Percentiles rank a stretch among this genome's conserved stretches.
Conservation (phyloP, 2,113 vertebrate genomes). For the Microtus ochrogaster region DNA sequence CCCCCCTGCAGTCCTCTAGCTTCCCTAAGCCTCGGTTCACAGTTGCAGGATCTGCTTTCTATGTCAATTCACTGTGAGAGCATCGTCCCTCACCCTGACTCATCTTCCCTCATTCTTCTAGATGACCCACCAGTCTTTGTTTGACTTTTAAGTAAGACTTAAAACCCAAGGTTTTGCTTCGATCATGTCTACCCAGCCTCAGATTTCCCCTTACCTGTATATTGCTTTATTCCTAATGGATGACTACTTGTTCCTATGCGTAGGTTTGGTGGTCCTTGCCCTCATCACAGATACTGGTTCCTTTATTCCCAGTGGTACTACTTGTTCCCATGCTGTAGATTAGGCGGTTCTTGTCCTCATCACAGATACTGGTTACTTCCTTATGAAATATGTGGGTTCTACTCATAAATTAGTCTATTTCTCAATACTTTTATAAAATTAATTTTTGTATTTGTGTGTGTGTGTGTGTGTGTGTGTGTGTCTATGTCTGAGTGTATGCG, state of each 20-base stretch:
- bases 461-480: neutral
- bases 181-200: neutral
- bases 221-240: neutral
- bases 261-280: neutral
- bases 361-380: neutral
- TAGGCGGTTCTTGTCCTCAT: neutral
- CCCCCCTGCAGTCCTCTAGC: neutral
- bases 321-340: neutral
- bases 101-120: neutral
- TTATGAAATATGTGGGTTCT: neutral
- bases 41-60: neutral
- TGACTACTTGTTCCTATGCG: neutral
- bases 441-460: neutral
- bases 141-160: slow-evolving; percentile 27
- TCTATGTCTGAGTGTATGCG: no score
- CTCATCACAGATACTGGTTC: neutral
- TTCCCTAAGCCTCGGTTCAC: neutral
- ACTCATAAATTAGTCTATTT: neutral
- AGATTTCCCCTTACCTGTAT: neutral
- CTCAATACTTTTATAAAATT: neutral
- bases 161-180: slow-evolving; percentile 3
- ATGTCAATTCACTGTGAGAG: neutral
- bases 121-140: neutral
- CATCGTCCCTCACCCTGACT: neutral
- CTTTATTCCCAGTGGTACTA: neutral